A percentile compares a stretch with the other conserved stretches of the same genome.
These are phyloP conservation scores for Alexandromys fortis DNA, from an alignment of 2,113 vertebrate species.

Conservation along the genomic window DNA sequence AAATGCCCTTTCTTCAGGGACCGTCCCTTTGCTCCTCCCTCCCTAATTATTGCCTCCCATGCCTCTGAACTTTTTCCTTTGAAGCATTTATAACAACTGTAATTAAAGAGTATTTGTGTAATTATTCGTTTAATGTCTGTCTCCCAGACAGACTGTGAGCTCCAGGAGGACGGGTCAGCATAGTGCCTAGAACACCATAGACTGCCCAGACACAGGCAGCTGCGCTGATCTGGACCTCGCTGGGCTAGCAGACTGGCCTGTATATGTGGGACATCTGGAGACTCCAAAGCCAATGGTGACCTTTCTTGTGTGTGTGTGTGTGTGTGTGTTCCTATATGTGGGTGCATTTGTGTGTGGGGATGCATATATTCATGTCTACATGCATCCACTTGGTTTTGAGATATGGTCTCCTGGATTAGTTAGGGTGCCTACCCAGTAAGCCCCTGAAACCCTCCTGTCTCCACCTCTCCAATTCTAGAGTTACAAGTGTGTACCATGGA, in stretches of 20 bases:
- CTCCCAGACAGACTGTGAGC: conserved; percentile 57
- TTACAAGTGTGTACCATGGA: not conserved
- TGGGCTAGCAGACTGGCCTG: not conserved
- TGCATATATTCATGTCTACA: not conserved
- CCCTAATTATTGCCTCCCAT: not conserved
- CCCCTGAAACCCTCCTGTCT: not conserved
- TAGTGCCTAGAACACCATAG: not conserved
- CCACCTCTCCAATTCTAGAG: not conserved
- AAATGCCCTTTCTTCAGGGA: conserved; percentile 20
- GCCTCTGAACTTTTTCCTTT: conserved; percentile 71
- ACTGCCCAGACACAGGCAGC: not conserved
- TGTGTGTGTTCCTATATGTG: too few species aligned
- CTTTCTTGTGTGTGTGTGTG: not conserved
- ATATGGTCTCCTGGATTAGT: not conserved
- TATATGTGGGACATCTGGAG: not conserved
- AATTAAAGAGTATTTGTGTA: conserved; percentile 77
- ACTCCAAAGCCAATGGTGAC: not conserved
- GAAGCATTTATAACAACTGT: conserved; percentile 70
- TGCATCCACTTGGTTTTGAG: not conserved
- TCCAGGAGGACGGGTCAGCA: not conserved
- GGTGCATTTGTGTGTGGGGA: not conserved
- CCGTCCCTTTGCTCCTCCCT: not conserved
- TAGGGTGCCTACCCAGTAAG: not conserved
- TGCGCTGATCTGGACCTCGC: not conserved
- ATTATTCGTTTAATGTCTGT: conserved; percentile 72